phyloP scores from a whole-genome alignment of 2,888 invertebrate genomes.

The Cephus runcator region DNA sequence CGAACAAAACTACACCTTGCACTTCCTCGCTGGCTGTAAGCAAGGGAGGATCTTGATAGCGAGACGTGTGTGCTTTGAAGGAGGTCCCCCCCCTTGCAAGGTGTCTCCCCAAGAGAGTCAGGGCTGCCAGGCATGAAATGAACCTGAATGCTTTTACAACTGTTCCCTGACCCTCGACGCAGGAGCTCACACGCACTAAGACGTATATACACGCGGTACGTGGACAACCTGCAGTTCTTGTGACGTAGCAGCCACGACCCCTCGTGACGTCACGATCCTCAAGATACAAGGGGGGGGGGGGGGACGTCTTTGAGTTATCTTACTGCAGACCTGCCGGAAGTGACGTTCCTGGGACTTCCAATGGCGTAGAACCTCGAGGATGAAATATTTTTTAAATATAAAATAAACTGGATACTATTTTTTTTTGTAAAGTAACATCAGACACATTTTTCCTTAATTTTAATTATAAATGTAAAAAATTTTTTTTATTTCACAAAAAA shows the following conservation, averaged over 20 bases:
- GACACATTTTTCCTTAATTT: not conserved
- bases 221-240: slow-evolving; percentile 35
- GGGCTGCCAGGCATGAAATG: slow-evolving; percentile 33
- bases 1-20: slow-evolving; percentile 33
- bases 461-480: not conserved
- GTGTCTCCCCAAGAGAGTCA: slow-evolving; percentile 30
- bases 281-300: slow-evolving; percentile 24
- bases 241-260: slow-evolving; percentile 15
- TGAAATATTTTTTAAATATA: not conserved
- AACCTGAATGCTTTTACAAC: slow-evolving; percentile 41
- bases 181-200: slow-evolving; percentile 1
- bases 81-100: slow-evolving; percentile 44
- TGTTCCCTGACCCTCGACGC: slow-evolving; percentile 16
- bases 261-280: slow-evolving; percentile 44
- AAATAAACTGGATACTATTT: not conserved
- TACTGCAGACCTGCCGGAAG: not conserved
- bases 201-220: not conserved
- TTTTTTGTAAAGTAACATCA: not conserved
- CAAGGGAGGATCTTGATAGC: slow-evolving; percentile 15
- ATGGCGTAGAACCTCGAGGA: not conserved
- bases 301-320: slow-evolving; percentile 21
- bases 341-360: slow-evolving; percentile 24
- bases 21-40: slow-evolving; percentile 24
- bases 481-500: not conserved
- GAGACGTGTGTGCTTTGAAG: slow-evolving; percentile 21